Evolutionary conservation across 2,888 invertebrate species (phyloP).

Genomic region (Reticulitermes lucifugus): DNA sequence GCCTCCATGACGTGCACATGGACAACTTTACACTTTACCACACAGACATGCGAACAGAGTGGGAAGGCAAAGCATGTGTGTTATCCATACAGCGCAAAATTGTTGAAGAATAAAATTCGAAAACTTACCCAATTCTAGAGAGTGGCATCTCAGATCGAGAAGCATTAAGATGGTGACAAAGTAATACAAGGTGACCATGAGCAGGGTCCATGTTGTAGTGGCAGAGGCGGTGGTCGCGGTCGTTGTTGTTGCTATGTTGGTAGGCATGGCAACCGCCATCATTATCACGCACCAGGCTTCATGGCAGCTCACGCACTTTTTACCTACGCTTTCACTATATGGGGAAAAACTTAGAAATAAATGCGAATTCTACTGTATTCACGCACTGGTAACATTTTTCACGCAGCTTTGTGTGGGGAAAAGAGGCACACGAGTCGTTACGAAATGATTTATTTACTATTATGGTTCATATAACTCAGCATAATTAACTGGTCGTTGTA

Average conservation of each 20-base stretch:
- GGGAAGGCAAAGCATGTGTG: no score
- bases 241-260: constrained; percentile 32
- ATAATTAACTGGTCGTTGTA: no score
- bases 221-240: not conserved
- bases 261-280: constrained; percentile 33
- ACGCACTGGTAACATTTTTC: not conserved
- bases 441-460: no score
- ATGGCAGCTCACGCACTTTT: constrained; percentile 49
- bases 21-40: no score
- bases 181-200: constrained; percentile 19
- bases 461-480: no score
- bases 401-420: not conserved
- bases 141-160: not conserved
- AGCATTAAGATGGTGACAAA: constrained; percentile 7
- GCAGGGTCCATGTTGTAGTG: constrained; percentile 17
- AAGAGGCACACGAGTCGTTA: no score
- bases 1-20: no score
- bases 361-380: not conserved
- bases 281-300: constrained; percentile 46
- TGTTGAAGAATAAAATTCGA: not conserved
- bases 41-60: no score
- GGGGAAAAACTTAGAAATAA: not conserved
- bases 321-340: constrained; percentile 17
- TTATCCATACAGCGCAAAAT: not conserved
- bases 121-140: constrained; percentile 24